phyloP scores from a whole-genome alignment of 2,888 invertebrate genomes.

The Nomada ruficornis region DNA sequence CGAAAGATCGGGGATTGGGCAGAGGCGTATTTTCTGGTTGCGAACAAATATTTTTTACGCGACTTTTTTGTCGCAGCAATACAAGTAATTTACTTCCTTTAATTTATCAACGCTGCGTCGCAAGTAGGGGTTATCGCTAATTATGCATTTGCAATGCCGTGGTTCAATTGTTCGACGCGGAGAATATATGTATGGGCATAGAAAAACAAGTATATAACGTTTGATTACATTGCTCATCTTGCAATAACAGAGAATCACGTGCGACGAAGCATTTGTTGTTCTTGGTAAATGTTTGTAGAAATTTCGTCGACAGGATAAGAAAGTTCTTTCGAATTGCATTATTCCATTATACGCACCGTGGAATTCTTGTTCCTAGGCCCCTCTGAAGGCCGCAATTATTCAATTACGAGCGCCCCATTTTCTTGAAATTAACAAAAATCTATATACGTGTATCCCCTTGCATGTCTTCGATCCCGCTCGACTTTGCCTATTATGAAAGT shows the following conservation, averaged over 20 bases:
- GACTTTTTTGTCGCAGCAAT: background rate
- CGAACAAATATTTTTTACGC: background rate
- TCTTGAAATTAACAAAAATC: too few relatives aligned
- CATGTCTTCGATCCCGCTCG: background rate
- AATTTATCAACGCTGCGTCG: constrained; percentile 7
- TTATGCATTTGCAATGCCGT: constrained; percentile 10
- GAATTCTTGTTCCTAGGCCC: too few relatives aligned
- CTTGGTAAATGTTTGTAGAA: too few relatives aligned
- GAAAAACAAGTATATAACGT: background rate
- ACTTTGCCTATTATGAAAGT: too few relatives aligned
- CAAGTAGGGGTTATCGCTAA: constrained; percentile 16
- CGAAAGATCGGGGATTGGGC: too few relatives aligned
- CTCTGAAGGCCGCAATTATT: too few relatives aligned
- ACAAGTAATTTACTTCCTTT: constrained; percentile 33
- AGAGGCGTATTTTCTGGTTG: too few relatives aligned
- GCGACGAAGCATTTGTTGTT: too few relatives aligned
- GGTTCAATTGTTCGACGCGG: constrained; percentile 8
- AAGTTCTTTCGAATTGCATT: too few relatives aligned
- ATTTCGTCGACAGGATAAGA: too few relatives aligned
- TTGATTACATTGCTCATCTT: constrained; percentile 7
- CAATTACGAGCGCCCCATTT: too few relatives aligned
- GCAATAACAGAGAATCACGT: constrained; percentile 17
- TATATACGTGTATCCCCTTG: background rate
- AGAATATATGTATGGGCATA: background rate
- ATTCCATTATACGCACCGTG: too few relatives aligned